Conservation (phyloP, 2,888 invertebrate genomes). For the Lasius platythorax region DNA sequence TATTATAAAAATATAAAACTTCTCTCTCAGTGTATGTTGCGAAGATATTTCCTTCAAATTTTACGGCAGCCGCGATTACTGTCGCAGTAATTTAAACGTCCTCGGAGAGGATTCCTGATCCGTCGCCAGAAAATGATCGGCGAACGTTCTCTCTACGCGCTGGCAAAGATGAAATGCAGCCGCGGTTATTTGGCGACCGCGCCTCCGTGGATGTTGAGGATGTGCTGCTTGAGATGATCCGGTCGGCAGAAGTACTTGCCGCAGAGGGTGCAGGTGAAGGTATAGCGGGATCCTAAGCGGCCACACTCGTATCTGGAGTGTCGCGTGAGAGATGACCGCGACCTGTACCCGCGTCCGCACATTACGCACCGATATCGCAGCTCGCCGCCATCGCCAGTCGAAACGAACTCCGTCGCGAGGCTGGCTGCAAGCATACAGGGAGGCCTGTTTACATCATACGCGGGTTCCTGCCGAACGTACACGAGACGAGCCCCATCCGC, state of each 20-base stretch:
- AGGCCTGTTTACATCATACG: slow-evolving; percentile 79
- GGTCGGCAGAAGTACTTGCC: slow-evolving; percentile 85
- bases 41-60: neutral
- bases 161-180: neutral
- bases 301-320: slow-evolving; percentile 85
- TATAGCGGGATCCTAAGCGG: slow-evolving; percentile 84
- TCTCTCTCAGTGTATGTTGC: neutral
- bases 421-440: slow-evolving; percentile 84
- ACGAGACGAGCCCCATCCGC: slow-evolving; percentile 33
- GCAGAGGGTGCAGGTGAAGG: slow-evolving; percentile 85
- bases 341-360: slow-evolving; percentile 85
- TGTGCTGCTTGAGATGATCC: slow-evolving; percentile 86
- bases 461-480: slow-evolving; percentile 63
- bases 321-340: slow-evolving; percentile 83
- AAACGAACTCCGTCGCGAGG: slow-evolving; percentile 79
- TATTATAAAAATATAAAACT: slow-evolving; percentile 35
- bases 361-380: slow-evolving; percentile 84
- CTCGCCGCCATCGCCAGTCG: slow-evolving; percentile 74
- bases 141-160: neutral
- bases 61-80: neutral
- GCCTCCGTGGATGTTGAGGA: slow-evolving; percentile 85
- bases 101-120: neutral
- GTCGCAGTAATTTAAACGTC: neutral
- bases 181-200: slow-evolving; percentile 79
- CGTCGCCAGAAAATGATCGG: neutral